Base-by-base conservation (phyloP, 2,888 invertebrate species). In the Acleris literana region DNA sequence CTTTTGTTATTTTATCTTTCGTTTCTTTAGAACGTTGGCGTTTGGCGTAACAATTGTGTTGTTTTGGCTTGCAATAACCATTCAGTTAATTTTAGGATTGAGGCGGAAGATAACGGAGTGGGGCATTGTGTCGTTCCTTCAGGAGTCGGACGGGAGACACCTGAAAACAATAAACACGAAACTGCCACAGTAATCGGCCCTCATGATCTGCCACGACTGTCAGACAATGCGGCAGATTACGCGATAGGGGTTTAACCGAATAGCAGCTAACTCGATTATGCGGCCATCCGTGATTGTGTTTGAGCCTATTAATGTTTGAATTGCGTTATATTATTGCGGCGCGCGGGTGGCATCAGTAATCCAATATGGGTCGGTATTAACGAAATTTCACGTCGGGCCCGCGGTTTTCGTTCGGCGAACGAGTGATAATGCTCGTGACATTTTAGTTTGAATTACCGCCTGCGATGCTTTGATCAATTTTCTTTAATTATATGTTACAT, bases 251-350 rank as follows among this genome's bases (percentile, higher is more conserved):
- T 83, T 90, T 89, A 88, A 84, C 87, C 86, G 91, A 89, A 89
- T 89, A 88, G 89, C 90, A 89, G 86, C 89, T 91, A 91, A 90
- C 90, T 91, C 90, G 90, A 91, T 92, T 91, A 91, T 89, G 86
- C 87, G 88, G 86, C 89, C 88, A 91, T 91, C 90, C 91, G 86
- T 90, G 91, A 91, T 91, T 91, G 91, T 91, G 86, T 90, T 90
- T 88, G 83, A 85, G 86, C 86, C 88, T 88, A 91, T 92, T 91
- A 91, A 92, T 92, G 90, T 88, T 92, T 90, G 91, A 90, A 90
- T 90, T 90, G 90, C 90, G 91, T 90, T 90, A 91, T 91, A 88
- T 87, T 90, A 91, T 87, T 89, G 89, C 85, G 87, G 85, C 79
- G 78, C 82, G 74, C 80, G 82, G 80, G 81, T 81, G 82, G 79